Base-by-base conservation (phyloP, 2,797 vertebrate genomes). In the Chelidonichthys spinosus region DNA sequence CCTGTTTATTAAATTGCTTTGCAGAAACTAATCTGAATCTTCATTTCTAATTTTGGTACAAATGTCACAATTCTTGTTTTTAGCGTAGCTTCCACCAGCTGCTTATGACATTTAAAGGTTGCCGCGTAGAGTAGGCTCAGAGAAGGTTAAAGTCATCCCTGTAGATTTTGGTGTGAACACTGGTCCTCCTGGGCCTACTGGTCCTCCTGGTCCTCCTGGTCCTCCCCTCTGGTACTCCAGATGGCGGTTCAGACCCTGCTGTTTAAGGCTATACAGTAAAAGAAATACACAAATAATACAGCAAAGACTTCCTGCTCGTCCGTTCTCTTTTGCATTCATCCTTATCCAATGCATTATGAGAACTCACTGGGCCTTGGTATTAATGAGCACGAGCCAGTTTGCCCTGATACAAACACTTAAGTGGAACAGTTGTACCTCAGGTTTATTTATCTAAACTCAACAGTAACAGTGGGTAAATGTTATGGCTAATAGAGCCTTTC, bases 161-260 rank as follows among this genome's bases (percentile, higher is more conserved):
- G 52, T 52, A 53, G 42, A 25, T 69, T 72, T 39, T 18, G 33
- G 11, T 58, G 50, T 52, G 46, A 77, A 54, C 15, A 50, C 58
- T 46, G 49, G 25, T 25, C 25, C 25, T 25, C 1, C 25, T 25
- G 25, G 25, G 1, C 25, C 25, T 25, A 25, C 25, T 25, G 25
- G 25, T 25, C 25, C 25, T 25, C 25, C 25, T 25, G 25, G 25
- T 25, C 25, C 25, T 55, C 25, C 37, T 42, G 52, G 11, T 73
- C 17, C 49, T 54, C 42, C 40, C 63, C 72, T 76, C 55, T 55
- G 67, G 50, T 68, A 10, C 1, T 72, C 39, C 85, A 88, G 81
- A 86, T 90, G 86, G 80, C 64, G 63, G 49, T 47, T 77, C 59
- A 72, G 69, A 65, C n/a, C 78, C 50, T 53, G 72, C 78, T 81